Evolutionary conservation across 2,888 invertebrate species (phyloP).

Genomic region (Timema cristinae): DNA sequence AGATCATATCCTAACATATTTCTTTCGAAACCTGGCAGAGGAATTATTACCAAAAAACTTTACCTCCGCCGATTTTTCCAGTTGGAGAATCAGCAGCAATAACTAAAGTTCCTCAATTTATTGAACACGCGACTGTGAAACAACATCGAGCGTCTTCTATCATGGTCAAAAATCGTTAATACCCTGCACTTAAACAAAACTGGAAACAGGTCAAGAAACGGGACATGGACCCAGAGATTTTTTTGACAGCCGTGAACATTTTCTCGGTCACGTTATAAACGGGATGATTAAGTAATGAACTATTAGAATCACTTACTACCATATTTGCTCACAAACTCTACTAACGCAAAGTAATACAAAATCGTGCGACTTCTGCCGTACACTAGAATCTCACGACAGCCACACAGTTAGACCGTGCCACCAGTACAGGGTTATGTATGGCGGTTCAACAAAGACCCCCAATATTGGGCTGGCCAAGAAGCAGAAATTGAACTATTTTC

Average conservation of each 20-base stretch:
- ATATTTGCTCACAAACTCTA: too few species aligned
- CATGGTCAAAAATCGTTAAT: not conserved
- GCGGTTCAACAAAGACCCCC: too few species aligned
- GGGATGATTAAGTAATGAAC: too few species aligned
- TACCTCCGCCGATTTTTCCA: not conserved
- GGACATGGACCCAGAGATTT: not conserved
- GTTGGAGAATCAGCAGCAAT: slow-evolving; percentile 6
- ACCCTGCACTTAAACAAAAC: not conserved
- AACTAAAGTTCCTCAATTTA: not conserved
- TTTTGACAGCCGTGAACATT: not conserved
- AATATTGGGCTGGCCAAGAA: too few species aligned
- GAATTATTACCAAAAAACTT: not conserved
- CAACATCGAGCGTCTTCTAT: not conserved
- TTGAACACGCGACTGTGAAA: not conserved
- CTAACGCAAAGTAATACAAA: too few species aligned
- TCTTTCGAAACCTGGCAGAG: not conserved
- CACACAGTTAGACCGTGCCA: too few species aligned
- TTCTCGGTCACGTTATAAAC: too few species aligned
- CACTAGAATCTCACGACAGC: too few species aligned
- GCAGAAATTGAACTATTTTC: too few species aligned
- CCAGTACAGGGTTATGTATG: too few species aligned
- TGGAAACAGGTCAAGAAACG: not conserved
- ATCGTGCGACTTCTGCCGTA: too few species aligned
- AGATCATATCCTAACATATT: not conserved
- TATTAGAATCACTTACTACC: too few species aligned